phyloP scores from a whole-genome alignment of 1,140 invertebrate species.

The Drosophila insularis region DNA sequence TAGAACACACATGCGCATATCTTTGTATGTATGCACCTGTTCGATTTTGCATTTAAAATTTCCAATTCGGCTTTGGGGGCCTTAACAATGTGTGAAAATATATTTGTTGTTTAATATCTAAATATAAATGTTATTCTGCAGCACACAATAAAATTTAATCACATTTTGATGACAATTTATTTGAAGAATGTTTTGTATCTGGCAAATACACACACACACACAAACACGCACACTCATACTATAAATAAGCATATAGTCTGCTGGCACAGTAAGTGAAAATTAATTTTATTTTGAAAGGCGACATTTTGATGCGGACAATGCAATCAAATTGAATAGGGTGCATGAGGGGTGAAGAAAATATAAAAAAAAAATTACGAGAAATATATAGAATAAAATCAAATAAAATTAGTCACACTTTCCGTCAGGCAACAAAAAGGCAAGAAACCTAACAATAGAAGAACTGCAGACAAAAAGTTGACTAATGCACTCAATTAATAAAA shows the following conservation, averaged over 20 bases:
- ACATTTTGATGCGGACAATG: slow-evolving; percentile 36
- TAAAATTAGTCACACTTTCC: slow-evolving; percentile 68
- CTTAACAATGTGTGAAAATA: slow-evolving; percentile 13
- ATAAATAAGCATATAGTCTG: slow-evolving; percentile 50
- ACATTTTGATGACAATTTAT: slow-evolving; percentile 66
- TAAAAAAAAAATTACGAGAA: not conserved
- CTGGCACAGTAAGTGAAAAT: slow-evolving; percentile 72
- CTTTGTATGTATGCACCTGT: not conserved
- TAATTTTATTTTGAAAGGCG: slow-evolving; percentile 63
- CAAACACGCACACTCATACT: slow-evolving; percentile 11
- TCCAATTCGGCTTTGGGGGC: not conserved
- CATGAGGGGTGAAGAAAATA: not conserved
- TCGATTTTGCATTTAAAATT: not conserved
- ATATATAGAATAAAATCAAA: slow-evolving; percentile 43
- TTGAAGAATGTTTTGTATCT: slow-evolving; percentile 53
- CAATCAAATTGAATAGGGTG: slow-evolving; percentile 46
- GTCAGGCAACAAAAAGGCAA: slow-evolving; percentile 18
- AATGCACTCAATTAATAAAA: slow-evolving; percentile 68
- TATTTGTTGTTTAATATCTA: slow-evolving; percentile 24
- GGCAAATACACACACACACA: slow-evolving; percentile 26
- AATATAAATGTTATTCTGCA: slow-evolving; percentile 27
- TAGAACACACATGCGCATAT: not conserved
- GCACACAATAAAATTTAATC: slow-evolving; percentile 50
- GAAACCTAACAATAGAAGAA: slow-evolving; percentile 17
- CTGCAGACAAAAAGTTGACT: slow-evolving; percentile 47